phyloP scores from a whole-genome alignment of 2,113 vertebrate species.

The Bubo scandiacus region DNA sequence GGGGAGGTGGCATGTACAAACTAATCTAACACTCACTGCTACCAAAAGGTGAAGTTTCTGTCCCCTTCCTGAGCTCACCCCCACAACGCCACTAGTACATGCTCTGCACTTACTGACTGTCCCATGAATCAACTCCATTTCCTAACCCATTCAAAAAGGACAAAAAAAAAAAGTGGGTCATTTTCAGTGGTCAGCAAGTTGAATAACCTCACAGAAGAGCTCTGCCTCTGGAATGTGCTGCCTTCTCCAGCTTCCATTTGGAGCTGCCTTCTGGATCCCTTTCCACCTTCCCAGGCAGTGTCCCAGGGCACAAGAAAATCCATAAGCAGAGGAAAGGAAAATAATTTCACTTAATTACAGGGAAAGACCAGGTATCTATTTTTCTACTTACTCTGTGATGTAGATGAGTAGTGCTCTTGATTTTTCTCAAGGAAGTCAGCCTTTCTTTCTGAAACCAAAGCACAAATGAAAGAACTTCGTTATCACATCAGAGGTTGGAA shows the following conservation, averaged over 20 bases:
- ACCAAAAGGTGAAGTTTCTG: background rate
- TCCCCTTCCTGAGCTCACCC: background rate
- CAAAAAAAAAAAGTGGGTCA: background rate
- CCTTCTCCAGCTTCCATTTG: background rate
- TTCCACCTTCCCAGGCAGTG: background rate
- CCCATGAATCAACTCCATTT: background rate
- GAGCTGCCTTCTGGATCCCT: background rate
- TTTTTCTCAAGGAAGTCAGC: constrained; percentile 9
- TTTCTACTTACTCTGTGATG: background rate
- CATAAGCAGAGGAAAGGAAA: background rate
- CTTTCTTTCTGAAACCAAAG: constrained; percentile 40
- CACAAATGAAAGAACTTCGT: background rate
- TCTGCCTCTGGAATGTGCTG: background rate
- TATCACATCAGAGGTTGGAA: background rate
- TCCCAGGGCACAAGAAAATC: background rate
- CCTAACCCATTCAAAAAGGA: background rate
- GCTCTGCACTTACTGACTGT: background rate
- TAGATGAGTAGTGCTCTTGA: background rate
- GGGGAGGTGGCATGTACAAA: background rate
- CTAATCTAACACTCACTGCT: background rate
- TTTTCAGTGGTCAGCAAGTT: background rate
- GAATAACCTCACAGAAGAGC: background rate
- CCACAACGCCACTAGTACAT: background rate
- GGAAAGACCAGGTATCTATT: background rate
- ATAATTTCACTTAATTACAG: background rate